Evolutionary conservation across 2,113 vertebrate species (phyloP), one percentile per base, ranked within the genome.

Genomic region (Peromyscus maniculatus): DNA sequence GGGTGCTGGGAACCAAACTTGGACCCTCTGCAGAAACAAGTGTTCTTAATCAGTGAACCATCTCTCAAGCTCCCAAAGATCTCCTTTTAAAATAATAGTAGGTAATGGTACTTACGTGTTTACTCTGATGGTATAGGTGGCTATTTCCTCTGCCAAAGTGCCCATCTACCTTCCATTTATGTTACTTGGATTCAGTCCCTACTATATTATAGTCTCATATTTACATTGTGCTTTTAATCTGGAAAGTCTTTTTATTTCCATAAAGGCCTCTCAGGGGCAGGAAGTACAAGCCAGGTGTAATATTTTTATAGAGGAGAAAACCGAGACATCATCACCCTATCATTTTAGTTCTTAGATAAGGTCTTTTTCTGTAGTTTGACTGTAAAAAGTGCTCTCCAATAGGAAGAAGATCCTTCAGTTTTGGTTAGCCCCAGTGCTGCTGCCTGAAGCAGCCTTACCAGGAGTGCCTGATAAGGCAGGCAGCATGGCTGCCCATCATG

Each of bases 141-240:
- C 95, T 95, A 71, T 89, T 89, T 95, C 22, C 19, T 80, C 82
- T 96, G 91, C 91, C 89, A 93, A 43, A 97, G 67, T 91, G 17
- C 69, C 78, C 62, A 84, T 97, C 89, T 94, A 94, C 33, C 82
- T 97, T 97, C 91, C 91, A 92, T 96, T 97, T 97, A 92, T 86
- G 71, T 69, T 97, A 62, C 92, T 96, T 96, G 91, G 86, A 97
- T 94, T 95, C 26, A 96, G 33, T 93, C 77, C 72, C n/a, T 66
- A 66, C 66, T 96, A 19, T 96, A 86, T 71, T 95, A 93, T 92
- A 90, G 79, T 28, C 80, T 96, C 66, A 86, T 92, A 84, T 96
- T 96, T 96, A 62, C 36, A 74, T 91, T 83, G 55, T 92, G 77
- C 95, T 97, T 96, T 97, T 97, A 95, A 97, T 97, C 95, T 97